These are phyloP conservation scores for Thripadectes ignobilis DNA, from an alignment of 2,797 vertebrate species.

Conservation along the genomic window DNA sequence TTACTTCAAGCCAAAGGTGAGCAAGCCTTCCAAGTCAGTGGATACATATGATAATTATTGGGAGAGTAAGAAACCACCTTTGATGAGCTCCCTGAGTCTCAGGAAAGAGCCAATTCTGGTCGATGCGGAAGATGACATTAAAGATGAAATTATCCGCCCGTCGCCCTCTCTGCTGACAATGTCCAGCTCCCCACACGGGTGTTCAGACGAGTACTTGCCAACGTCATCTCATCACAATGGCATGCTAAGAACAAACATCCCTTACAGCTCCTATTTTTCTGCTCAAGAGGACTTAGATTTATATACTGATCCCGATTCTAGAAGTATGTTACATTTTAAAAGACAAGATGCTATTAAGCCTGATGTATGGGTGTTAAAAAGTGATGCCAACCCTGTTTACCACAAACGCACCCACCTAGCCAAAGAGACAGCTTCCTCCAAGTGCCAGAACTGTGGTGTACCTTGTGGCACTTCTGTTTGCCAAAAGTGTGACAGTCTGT, in stretches of 20 bases:
- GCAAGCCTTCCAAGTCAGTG: constrained; percentile 92
- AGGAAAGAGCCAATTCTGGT: constrained; percentile 89
- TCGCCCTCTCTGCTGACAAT: constrained; percentile 86
- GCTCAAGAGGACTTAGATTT: constrained; percentile 92
- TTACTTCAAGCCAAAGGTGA: constrained; percentile 88
- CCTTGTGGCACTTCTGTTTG: constrained; percentile 84
- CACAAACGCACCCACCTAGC: constrained; percentile 78
- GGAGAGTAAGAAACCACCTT: constrained; percentile 89
- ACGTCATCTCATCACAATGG: constrained; percentile 83
- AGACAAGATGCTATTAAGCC: constrained; percentile 77
- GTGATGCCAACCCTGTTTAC: constrained; percentile 73
- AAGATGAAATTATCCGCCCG: constrained; percentile 92
- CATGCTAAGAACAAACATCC: constrained; percentile 72
- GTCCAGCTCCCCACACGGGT: constrained; percentile 84
- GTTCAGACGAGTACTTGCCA: constrained; percentile 86
- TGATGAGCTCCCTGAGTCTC: constrained; percentile 90
- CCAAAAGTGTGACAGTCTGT: constrained; percentile 85
- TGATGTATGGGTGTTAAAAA: constrained; percentile 76
- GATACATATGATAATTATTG: constrained; percentile 93
- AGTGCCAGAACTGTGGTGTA: constrained; percentile 91
- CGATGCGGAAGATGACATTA: constrained; percentile 87
- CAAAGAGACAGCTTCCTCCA: constrained; percentile 79
- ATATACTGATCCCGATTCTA: constrained; percentile 86
- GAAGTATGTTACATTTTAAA: constrained; percentile 71
- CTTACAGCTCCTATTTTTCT: constrained; percentile 83